Base-by-base conservation (phyloP, 2,797 vertebrate genomes). In the Enteromius trimaculatus region DNA sequence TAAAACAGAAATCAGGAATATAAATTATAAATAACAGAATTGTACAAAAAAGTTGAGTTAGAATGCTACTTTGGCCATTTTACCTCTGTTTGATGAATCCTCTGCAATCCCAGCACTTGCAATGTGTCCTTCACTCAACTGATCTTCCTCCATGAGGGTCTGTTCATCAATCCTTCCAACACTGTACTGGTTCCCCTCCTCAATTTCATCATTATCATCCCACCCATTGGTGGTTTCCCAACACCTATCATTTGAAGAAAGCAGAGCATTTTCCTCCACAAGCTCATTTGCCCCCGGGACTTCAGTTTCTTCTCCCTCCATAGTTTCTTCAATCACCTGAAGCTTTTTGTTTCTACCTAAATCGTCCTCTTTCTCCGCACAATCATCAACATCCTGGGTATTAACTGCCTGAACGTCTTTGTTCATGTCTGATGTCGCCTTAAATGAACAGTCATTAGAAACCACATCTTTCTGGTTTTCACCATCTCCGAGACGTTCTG, bases 1-100 rank as follows among this genome's bases (percentile, higher is more conserved):
- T 19, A 58, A 82, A 79, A 70, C n/a, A 60, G 16, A 21, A 75
- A 69, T 47, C n/a, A 60, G 16, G 66, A 47, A 69, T 17, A 29
- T 26, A 3, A 14, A 34, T 71, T n/a, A 58, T 51, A 39, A 34
- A 8, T 51, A 49, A 60, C 2, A 47, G 21, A 29, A 13, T 55
- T 66, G 5, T 3, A n/a, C 11, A 71, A 64, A 44, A 44, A n/a
- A 34, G 9, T 17, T 55, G 6, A 58, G 37, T 53, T 62, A 26
- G 0, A 77, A 37, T 19, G 17, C 19, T 1, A 66, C 53, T 44
- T 49, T n/a, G 2, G 0, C 2, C 5, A 14, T 42, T 10, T 80
- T 88, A 88, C 87, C 87, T 86, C 49, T 17, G 47, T 77, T 53
- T 77, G 58, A 58, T 53, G 71, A n/a, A n/a, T 81, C 3, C 14